phyloP scores from a whole-genome alignment of 2,113 vertebrate genomes.

The Elephas maximus region DNA sequence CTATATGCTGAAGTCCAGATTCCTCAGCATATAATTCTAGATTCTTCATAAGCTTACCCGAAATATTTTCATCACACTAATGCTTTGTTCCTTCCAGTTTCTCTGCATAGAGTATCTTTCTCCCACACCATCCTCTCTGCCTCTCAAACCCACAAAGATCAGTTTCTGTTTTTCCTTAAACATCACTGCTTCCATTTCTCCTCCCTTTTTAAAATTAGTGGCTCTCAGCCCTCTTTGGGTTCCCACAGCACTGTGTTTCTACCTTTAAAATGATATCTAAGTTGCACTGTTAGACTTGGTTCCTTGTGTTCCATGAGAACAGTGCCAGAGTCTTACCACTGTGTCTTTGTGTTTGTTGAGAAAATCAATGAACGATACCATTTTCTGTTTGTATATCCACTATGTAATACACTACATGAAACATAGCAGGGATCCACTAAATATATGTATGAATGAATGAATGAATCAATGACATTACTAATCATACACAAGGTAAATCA shows the following conservation, averaged over 20 bases:
- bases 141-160: neutral
- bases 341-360: neutral
- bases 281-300: neutral
- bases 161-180: neutral
- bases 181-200: neutral
- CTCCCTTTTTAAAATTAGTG: neutral
- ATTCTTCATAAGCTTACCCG: neutral
- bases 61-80: neutral
- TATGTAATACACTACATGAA: neutral
- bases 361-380: neutral
- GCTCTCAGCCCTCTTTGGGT: neutral
- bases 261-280: neutral
- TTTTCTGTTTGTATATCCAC: neutral
- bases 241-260: neutral
- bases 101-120: neutral
- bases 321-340: neutral
- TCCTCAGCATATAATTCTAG: constrained; percentile 2
- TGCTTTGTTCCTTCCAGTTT: neutral
- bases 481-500: neutral
- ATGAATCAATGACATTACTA: neutral
- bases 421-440: neutral
- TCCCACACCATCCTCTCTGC: neutral
- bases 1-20: neutral
- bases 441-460: neutral
- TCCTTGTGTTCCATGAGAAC: neutral